A percentile compares a stretch with the other conserved stretches of the same genome.
phyloP scores from a whole-genome alignment of 2,888 invertebrate genomes.

The Oligia latruncula region DNA sequence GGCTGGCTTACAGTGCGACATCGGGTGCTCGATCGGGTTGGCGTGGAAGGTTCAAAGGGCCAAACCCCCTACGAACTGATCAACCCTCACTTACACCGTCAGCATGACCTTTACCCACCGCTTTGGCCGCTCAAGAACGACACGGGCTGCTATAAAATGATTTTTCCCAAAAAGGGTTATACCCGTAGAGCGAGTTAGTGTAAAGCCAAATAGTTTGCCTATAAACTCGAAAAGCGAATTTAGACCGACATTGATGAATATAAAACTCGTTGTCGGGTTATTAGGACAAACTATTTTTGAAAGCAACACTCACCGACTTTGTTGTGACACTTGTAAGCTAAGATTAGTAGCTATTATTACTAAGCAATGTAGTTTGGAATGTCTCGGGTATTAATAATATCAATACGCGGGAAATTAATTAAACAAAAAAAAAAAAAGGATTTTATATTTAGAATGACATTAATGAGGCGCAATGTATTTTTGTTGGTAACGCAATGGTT shows the following conservation, averaged over 20 bases:
- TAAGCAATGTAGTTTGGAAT: conserved; percentile 25
- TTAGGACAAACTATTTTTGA: conserved; percentile 40
- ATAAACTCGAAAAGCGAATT: not conserved
- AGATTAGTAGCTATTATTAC: conserved; percentile 52
- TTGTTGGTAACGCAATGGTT: conserved; percentile 14
- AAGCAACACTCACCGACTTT: conserved; percentile 23
- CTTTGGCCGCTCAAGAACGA: too few species aligned
- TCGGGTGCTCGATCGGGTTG: too few species aligned
- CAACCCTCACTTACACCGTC: too few species aligned
- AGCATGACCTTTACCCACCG: too few species aligned
- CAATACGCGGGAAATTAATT: conserved; percentile 32
- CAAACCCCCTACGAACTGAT: too few species aligned
- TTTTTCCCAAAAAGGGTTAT: not conserved
- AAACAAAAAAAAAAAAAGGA: not conserved
- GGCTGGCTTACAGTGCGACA: too few species aligned
- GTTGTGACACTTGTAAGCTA: conserved; percentile 48
- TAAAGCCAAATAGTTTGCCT: not conserved
- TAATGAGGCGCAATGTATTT: conserved; percentile 32
- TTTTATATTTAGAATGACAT: conserved; percentile 40
- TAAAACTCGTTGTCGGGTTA: conserved; percentile 31
- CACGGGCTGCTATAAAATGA: not conserved
- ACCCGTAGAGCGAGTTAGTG: not conserved
- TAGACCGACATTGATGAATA: conserved; percentile 8
- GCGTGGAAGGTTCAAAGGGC: too few species aligned
- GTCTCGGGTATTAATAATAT: conserved; percentile 20